These are phyloP conservation scores for Peromyscus aztecus DNA, from an alignment of 2,797 vertebrate genomes.

Conservation along the genomic window DNA sequence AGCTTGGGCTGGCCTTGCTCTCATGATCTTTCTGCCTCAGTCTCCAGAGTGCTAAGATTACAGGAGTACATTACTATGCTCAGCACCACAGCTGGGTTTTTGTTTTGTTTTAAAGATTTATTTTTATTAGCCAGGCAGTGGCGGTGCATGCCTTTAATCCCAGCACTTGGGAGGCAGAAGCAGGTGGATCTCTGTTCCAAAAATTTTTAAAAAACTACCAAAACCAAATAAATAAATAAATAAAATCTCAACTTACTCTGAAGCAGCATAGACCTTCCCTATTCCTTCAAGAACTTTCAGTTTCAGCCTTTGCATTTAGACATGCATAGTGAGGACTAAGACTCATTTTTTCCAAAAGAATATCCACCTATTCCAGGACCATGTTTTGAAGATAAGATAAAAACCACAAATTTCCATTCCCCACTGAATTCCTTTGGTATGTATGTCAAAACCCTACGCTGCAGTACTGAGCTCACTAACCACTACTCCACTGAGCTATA, in stretches of 20 bases:
- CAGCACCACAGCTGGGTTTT: background rate
- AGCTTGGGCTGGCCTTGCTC: background rate
- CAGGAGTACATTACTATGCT: background rate
- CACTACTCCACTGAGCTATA: background rate
- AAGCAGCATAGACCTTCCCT: background rate
- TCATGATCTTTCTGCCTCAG: background rate
- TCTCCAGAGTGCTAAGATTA: background rate
- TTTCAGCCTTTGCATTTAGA: background rate
- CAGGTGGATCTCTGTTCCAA: background rate
- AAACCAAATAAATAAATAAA: background rate
- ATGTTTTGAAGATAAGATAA: background rate
- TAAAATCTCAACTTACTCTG: background rate
- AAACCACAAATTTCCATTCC: background rate
- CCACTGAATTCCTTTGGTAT: background rate
- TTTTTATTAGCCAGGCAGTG: background rate
- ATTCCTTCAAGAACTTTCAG: background rate
- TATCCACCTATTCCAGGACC: background rate
- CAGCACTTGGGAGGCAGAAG: background rate
- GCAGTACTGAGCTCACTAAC: background rate
- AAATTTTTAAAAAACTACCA: background rate
- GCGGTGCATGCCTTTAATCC: background rate
- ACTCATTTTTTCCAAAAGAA: background rate
- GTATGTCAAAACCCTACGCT: background rate
- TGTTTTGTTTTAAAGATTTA: background rate
- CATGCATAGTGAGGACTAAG: fast-evolving